phyloP scores from a whole-genome alignment of 2,113 vertebrate species.

The Pandion haliaetus region DNA sequence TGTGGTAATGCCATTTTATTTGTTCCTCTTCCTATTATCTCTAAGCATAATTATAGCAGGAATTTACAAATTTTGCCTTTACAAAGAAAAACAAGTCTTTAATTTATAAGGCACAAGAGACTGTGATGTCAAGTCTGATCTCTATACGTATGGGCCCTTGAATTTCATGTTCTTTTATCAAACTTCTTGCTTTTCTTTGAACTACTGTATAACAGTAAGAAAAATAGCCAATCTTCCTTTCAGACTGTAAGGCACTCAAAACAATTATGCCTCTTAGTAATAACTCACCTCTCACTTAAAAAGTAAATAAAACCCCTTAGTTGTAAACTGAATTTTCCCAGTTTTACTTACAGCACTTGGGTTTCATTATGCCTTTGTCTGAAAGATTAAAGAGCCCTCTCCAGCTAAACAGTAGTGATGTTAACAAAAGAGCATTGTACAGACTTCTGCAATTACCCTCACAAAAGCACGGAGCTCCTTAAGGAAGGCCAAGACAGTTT shows the following conservation, averaged over 20 bases:
- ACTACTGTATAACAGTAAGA: background rate
- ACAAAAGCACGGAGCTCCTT: background rate
- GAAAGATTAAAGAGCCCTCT: slow-evolving; percentile 1
- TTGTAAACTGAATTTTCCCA: background rate
- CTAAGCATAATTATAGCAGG: background rate
- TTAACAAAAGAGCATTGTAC: background rate
- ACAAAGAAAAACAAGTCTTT: slow-evolving; percentile 12
- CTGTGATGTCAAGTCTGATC: background rate
- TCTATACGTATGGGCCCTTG: background rate
- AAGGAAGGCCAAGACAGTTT: background rate
- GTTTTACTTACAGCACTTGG: background rate
- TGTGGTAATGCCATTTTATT: background rate
- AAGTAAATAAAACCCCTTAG: background rate
- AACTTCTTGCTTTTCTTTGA: background rate
- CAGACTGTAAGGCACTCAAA: background rate
- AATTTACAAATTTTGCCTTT: background rate
- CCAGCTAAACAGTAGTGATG: background rate
- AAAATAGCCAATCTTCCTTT: background rate
- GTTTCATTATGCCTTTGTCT: background rate
- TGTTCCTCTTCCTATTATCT: background rate
- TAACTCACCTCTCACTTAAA: background rate
- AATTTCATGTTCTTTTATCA: background rate
- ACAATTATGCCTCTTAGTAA: background rate
- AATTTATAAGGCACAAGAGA: background rate
- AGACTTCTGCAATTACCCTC: background rate